Percentiles rank a stretch among this genome's conserved stretches.
Conservation (phyloP, 2,888 invertebrate genomes). For the Nephrotoma appendiculata region DNA sequence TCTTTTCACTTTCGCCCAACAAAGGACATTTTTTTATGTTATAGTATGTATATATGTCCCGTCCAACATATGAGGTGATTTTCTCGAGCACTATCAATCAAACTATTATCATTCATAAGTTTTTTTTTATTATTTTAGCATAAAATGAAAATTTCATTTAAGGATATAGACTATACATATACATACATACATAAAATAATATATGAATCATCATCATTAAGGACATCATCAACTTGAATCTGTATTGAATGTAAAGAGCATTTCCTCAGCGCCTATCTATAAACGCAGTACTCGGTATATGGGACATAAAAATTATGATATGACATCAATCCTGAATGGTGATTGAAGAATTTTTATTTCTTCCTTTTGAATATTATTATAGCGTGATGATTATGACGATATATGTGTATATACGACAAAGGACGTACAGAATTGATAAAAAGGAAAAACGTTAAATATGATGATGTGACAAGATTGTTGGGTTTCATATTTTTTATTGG, state of each 20-base stretch:
- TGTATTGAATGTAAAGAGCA: neutral
- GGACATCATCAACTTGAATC: neutral
- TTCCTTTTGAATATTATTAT: neutral
- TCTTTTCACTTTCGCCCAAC: neutral
- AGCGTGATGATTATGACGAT: neutral
- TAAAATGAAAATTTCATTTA: neutral
- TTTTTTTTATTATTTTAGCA: neutral
- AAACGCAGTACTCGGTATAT: neutral
- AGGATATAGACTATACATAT: neutral
- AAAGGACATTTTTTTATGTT: neutral
- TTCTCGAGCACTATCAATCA: neutral
- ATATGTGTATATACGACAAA: neutral
- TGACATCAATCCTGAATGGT: neutral
- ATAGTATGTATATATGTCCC: neutral
- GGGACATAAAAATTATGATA: neutral
- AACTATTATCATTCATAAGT: neutral
- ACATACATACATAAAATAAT: neutral
- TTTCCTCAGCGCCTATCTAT: neutral
- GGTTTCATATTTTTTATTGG: neutral
- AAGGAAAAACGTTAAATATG: neutral
- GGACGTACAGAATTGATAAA: neutral
- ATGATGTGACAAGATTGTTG: neutral
- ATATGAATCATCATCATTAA: neutral
- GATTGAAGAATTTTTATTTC: neutral
- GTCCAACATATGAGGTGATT: neutral